These are phyloP conservation scores for Trichomycterus rosablanca DNA, from an alignment of 2,113 vertebrate genomes.

Conservation along the genomic window DNA sequence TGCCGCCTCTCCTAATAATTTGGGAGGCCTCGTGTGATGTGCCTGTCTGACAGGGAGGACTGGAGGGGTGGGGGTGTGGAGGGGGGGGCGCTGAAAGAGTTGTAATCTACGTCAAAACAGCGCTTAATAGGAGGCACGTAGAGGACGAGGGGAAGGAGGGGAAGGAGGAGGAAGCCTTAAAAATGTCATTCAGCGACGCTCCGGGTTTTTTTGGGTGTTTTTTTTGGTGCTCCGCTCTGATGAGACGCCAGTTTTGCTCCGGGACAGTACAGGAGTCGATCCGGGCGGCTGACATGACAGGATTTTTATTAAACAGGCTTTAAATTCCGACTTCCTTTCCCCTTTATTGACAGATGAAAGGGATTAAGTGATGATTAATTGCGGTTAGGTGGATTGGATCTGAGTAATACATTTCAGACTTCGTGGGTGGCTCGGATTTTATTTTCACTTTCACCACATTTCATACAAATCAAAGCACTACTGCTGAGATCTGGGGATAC, in stretches of 20 bases:
- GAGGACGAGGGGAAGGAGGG: slow-evolving; percentile 10
- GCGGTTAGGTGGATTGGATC: not conserved
- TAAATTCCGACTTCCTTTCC: not conserved
- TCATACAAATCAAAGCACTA: too few species aligned
- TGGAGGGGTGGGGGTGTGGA: slow-evolving; percentile 15
- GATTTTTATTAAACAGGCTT: slow-evolving; percentile 12
- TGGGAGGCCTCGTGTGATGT: slow-evolving; percentile 44
- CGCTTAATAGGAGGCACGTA: slow-evolving; percentile 37
- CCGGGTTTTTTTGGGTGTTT: slow-evolving; percentile 46
- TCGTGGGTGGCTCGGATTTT: too few species aligned
- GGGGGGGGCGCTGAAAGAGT: slow-evolving; percentile 27
- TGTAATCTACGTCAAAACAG: slow-evolving; percentile 53
- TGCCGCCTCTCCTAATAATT: slow-evolving; percentile 41
- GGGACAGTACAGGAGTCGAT: slow-evolving; percentile 77
- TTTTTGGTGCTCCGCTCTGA: slow-evolving; percentile 55
- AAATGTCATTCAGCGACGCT: slow-evolving; percentile 58
- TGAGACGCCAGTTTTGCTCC: slow-evolving; percentile 72
- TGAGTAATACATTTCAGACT: too few species aligned
- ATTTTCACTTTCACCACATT: too few species aligned
- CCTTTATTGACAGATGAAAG: not conserved
- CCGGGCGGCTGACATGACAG: slow-evolving; percentile 55
- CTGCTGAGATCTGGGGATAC: too few species aligned
- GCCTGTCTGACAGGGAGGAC: slow-evolving; percentile 41
- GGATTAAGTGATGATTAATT: slow-evolving; percentile 14
- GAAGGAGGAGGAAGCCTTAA: slow-evolving; percentile 37